phyloP scores from a whole-genome alignment of 2,797 vertebrate species.

The Clarias laeviceps region DNA sequence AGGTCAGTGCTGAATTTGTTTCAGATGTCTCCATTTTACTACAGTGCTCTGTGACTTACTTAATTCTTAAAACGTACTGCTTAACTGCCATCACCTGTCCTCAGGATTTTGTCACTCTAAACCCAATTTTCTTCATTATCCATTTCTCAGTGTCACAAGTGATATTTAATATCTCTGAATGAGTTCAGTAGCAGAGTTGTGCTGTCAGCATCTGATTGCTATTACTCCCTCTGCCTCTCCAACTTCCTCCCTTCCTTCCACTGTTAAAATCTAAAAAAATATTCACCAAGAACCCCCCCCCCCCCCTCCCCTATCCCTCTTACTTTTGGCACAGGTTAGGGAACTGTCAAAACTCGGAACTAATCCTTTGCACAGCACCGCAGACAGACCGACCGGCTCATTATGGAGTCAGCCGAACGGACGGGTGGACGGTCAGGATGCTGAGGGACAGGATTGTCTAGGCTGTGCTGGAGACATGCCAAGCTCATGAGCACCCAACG shows the following conservation, averaged over 20 bases:
- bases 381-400: slow-evolving; percentile 42
- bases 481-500: slow-evolving; percentile 47
- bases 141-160: slow-evolving; percentile 34
- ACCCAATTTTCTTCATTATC: slow-evolving; percentile 30
- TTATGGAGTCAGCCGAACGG: slow-evolving; percentile 54
- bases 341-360: slow-evolving; percentile 79
- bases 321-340: slow-evolving; percentile 71
- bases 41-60: background rate
- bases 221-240: slow-evolving; percentile 49
- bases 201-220: slow-evolving; percentile 57
- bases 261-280: slow-evolving; percentile 48
- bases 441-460: slow-evolving; percentile 53
- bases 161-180: slow-evolving; percentile 48
- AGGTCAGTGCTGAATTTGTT: background rate
- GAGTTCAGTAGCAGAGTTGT: slow-evolving; percentile 42
- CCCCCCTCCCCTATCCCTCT: slow-evolving; percentile 2
- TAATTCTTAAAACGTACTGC: background rate
- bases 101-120: slow-evolving; percentile 27
- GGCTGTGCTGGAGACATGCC: slow-evolving; percentile 52
- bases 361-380: slow-evolving; percentile 63
- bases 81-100: slow-evolving; percentile 14
- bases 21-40: background rate
- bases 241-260: slow-evolving; percentile 46
- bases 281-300: slow-evolving; percentile 23
- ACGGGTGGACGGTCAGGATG: slow-evolving; percentile 41